Base-by-base conservation (phyloP, 2,113 vertebrate genomes). In the Tachuris rubrigastra region DNA sequence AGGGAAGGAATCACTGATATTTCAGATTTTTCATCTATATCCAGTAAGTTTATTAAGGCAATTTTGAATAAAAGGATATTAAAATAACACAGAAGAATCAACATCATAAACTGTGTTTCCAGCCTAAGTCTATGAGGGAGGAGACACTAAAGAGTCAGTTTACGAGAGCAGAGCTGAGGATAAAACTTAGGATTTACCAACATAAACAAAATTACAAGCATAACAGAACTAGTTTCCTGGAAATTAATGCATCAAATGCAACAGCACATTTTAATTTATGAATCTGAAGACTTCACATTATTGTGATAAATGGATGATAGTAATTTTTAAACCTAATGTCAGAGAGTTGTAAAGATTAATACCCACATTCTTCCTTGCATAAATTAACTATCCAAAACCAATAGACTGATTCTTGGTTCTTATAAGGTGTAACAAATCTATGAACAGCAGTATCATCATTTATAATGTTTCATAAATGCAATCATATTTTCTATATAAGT, bases 321-420 rank as follows among this genome's bases (percentile, higher is more conserved):
- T 62, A 56, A 66, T 87, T 91, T 86, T 90, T 59, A 68, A 82
- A 82, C 39, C 58, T 73, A 23, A 39, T 52, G 25, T 68, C 67
- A 77, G 28, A 39, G 21, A 23, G 35, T 84, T 83, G 83, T 73
- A 92, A 95, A 88, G 72, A 95, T 90, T 90, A 94, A 96, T 87
- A 90, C 7, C 24, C n/a, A 73, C 46, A 49, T 77, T 92, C 65
- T 69, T 83, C 49, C 44, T 76, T 68, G 72, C 46, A 85, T 69
- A 94, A 83, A 96, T 90, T 90, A 87, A 75, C 55, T 89, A 89
- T 28, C 41, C 35, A 49, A 84, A 95, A 59, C 44, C 3, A 3
- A 47, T 18, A 86, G 33, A 88, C 63, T 9, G 49, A 90, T 59
- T 87, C 56, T 59, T 71, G 79, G 13, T 42, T 90, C 44, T 41